Conservation (phyloP, 2,113 vertebrate genomes). For the Tautogolabrus adspersus region DNA sequence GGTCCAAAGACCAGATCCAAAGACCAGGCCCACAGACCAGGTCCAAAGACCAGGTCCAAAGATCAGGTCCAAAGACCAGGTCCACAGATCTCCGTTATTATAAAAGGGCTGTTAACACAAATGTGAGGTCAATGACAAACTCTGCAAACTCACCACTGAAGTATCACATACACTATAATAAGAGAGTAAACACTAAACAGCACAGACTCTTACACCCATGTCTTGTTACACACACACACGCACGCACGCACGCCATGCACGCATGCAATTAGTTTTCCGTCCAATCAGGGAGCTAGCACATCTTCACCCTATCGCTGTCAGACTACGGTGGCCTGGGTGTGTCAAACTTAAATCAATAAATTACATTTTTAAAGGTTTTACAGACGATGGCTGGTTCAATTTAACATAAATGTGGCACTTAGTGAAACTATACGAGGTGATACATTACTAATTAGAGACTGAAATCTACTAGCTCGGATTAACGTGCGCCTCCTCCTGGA, state of each 20-base stretch:
- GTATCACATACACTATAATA: neutral
- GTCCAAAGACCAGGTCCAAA: constrained; percentile 19
- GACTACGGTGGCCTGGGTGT: neutral
- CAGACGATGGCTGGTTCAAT: neutral
- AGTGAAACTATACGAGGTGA: too few relatives aligned
- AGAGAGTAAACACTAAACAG: neutral
- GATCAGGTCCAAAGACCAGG: constrained; percentile 7
- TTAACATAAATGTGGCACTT: neutral
- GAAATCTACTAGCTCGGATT: too few relatives aligned
- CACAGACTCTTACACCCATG: neutral
- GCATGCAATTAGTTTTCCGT: neutral
- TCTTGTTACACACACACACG: neutral
- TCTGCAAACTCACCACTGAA: neutral
- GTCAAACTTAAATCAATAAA: neutral
- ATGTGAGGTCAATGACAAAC: neutral
- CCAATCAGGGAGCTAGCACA: neutral
- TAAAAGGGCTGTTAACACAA: neutral
- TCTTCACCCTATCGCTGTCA: neutral
- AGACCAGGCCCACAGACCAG: constrained; percentile 24
- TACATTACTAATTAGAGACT: too few relatives aligned
- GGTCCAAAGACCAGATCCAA: neutral
- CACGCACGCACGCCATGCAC: too few relatives aligned
- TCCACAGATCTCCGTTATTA: neutral
- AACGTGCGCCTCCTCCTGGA: too few relatives aligned
- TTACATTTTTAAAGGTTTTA: neutral